A percentile compares a stretch with the other conserved stretches of the same genome.
Conservation (phyloP, 2,797 vertebrate genomes). For the Podarcis siculus region DNA sequence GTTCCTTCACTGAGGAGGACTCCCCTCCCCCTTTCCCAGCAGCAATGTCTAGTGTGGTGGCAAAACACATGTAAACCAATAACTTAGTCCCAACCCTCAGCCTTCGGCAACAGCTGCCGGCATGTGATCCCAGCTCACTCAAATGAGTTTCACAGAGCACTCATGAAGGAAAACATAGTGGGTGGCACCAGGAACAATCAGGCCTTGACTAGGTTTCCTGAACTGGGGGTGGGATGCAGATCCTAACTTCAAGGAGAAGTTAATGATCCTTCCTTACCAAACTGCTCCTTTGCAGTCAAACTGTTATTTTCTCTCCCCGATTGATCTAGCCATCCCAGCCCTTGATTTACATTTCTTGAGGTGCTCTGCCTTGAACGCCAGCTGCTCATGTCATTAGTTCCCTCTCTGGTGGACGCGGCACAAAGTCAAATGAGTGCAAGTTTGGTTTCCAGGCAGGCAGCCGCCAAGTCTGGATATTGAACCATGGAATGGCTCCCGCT, state of each 20-base stretch:
- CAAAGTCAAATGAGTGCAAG: constrained; percentile 18
- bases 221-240: constrained; percentile 24
- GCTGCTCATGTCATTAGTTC: constrained; percentile 46
- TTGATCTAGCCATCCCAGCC: constrained; percentile 17
- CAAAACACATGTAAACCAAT: constrained; percentile 4
- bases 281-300: constrained; percentile 24
- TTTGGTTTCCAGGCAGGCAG: constrained; percentile 34
- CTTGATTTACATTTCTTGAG: constrained; percentile 46
- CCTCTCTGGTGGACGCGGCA: background rate
- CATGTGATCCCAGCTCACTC: constrained; percentile 13
- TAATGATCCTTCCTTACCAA: constrained; percentile 47
- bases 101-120: background rate
- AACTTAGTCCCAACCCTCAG: background rate
- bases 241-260: constrained; percentile 51
- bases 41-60: background rate
- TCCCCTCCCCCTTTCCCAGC: background rate
- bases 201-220: constrained; percentile 41
- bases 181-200: constrained; percentile 26
- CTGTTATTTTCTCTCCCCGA: constrained; percentile 40
- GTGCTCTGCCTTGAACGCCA: constrained; percentile 29
- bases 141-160: constrained; percentile 23
- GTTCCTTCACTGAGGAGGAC: background rate
- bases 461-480: background rate
- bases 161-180: constrained; percentile 45
- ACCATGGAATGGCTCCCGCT: background rate